These are phyloP conservation scores for Ophonus ardosiacus DNA, from an alignment of 2,888 invertebrate genomes.

Conservation along the genomic window DNA sequence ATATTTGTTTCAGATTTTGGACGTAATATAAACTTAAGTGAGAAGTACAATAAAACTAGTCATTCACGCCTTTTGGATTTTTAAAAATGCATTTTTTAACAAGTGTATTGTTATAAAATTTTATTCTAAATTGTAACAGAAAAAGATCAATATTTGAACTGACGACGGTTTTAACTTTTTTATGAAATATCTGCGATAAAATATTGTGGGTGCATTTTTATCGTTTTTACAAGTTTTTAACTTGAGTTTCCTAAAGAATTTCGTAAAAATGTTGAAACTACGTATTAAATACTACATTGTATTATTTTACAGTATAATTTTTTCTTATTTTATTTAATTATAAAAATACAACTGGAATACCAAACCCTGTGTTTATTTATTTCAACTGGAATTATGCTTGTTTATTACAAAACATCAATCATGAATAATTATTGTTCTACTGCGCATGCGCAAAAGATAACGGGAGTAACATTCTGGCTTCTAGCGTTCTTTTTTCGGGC, in stretches of 20 bases:
- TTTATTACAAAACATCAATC: no score
- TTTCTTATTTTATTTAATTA: constrained; percentile 62
- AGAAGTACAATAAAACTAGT: constrained; percentile 57
- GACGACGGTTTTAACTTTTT: constrained; percentile 29
- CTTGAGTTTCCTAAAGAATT: constrained; percentile 28
- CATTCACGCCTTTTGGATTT: constrained; percentile 15
- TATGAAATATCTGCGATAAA: constrained; percentile 41
- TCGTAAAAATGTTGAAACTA: constrained; percentile 43
- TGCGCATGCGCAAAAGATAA: constrained; percentile 40
- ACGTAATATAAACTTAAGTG: constrained; percentile 43
- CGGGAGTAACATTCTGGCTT: not conserved
- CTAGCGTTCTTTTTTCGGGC: not conserved
- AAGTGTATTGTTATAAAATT: constrained; percentile 42
- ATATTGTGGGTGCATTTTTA: constrained; percentile 56
- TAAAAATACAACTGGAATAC: constrained; percentile 62
- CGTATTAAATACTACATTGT: constrained; percentile 31
- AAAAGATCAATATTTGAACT: constrained; percentile 1
- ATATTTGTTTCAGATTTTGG: constrained; percentile 56
- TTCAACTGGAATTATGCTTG: not conserved
- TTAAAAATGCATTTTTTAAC: constrained; percentile 39
- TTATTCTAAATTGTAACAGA: constrained; percentile 35
- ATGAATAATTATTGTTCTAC: not conserved
- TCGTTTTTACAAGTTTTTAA: constrained; percentile 24
- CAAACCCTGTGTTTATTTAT: constrained; percentile 40
- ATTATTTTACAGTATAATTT: constrained; percentile 56